A percentile compares a stretch with the other conserved stretches of the same genome.
Evolutionary conservation across 2,888 invertebrate species (phyloP).

Genomic region (Pachliopta kotzebuea): DNA sequence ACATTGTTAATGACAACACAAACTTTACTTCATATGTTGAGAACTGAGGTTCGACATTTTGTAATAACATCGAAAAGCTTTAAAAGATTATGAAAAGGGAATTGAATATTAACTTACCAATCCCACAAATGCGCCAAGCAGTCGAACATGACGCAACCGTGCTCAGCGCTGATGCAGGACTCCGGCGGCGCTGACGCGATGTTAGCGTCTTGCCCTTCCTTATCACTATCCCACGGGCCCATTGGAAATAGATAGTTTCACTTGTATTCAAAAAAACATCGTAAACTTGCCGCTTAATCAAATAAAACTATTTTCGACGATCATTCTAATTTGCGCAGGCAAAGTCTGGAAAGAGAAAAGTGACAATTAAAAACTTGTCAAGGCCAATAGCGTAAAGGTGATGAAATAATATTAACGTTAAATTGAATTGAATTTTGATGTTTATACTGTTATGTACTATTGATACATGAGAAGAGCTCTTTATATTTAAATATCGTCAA

Average conservation of each 20-base stretch:
- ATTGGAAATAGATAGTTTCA: slow-evolving; percentile 46
- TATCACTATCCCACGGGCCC: slow-evolving; percentile 37
- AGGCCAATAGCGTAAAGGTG: slow-evolving; percentile 35
- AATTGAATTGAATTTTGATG: slow-evolving; percentile 29
- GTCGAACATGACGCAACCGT: slow-evolving; percentile 75
- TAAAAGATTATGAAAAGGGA: no score
- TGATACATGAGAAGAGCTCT: no score
- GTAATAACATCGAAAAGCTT: no score
- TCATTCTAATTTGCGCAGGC: slow-evolving; percentile 45
- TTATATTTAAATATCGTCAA: no score
- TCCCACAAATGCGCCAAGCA: slow-evolving; percentile 74
- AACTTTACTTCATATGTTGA: no score
- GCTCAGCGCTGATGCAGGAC: slow-evolving; percentile 68
- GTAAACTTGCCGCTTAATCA: slow-evolving; percentile 29
- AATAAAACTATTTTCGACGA: slow-evolving; percentile 29
- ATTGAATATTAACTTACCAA: slow-evolving; percentile 56
- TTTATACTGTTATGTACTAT: neutral
- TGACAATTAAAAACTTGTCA: slow-evolving; percentile 56
- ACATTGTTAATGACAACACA: no score
- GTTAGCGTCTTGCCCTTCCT: slow-evolving; percentile 39
- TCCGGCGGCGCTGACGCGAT: slow-evolving; percentile 64
- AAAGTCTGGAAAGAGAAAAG: slow-evolving; percentile 65
- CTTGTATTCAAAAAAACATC: slow-evolving; percentile 39
- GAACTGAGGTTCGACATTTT: no score
- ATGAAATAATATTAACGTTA: slow-evolving; percentile 55